Percentiles rank a stretch among this genome's conserved stretches.
Evolutionary conservation across 2,888 invertebrate species (phyloP).

Genomic region (Cylindroiulus punctatus): DNA sequence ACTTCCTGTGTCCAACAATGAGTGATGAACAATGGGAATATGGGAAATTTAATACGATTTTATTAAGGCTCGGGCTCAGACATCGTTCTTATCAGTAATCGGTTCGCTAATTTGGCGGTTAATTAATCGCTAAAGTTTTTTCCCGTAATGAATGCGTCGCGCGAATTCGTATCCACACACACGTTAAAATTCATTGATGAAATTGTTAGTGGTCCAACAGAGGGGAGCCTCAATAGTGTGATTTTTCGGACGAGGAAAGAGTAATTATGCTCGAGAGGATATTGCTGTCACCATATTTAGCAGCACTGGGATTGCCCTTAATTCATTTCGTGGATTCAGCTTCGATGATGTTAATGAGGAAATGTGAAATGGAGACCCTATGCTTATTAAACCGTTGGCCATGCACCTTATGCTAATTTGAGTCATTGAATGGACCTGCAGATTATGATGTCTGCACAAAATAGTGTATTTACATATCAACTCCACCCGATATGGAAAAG

Average conservation of each 20-base stretch:
- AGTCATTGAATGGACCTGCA: neutral
- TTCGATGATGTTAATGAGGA: constrained; percentile 22
- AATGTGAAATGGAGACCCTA: constrained; percentile 13
- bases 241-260: neutral
- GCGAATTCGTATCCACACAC: neutral
- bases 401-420: neutral
- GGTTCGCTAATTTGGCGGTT: neutral
- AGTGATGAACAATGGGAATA: constrained; percentile 43
- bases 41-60: constrained; percentile 13
- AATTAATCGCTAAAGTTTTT: neutral
- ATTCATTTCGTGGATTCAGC: constrained; percentile 43
- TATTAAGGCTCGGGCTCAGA: neutral
- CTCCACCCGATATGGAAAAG: no score
- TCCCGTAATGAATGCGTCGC: neutral
- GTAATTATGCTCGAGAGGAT: constrained; percentile 4
- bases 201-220: constrained; percentile 29
- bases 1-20: constrained; percentile 50
- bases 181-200: neutral
- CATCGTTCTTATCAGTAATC: neutral
- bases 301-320: constrained; percentile 45
- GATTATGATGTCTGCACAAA: no score
- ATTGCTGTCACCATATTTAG: constrained; percentile 51
- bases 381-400: neutral
- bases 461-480: no score
- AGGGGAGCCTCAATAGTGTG: neutral